phyloP scores from a whole-genome alignment of 2,113 vertebrate species.

The Siniperca chuatsi region DNA sequence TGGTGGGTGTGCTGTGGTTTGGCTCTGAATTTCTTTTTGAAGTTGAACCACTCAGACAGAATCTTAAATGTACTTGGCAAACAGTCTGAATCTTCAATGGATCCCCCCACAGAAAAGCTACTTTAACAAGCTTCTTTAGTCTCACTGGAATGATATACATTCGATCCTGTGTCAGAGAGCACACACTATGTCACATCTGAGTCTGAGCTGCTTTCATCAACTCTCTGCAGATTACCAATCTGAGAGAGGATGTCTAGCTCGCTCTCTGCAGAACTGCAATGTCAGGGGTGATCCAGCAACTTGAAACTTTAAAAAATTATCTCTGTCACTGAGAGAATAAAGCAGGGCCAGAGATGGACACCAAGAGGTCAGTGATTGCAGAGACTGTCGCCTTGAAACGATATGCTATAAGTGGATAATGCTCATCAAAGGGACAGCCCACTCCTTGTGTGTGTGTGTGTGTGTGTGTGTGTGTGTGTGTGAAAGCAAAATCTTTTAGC shows the following conservation, averaged over 20 bases:
- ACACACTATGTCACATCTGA: slow-evolving; percentile 13
- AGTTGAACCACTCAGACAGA: slow-evolving; percentile 73
- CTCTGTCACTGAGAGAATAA: slow-evolving; percentile 32
- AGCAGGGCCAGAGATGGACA: neutral
- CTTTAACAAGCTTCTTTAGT: slow-evolving; percentile 57
- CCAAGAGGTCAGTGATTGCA: neutral
- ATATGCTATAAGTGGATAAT: neutral
- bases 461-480: neutral
- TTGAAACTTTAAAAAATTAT: slow-evolving; percentile 4
- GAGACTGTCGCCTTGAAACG: slow-evolving; percentile 11
- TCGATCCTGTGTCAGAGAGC: slow-evolving; percentile 32
- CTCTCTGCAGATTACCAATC: slow-evolving; percentile 35
- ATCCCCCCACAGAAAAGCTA: slow-evolving; percentile 36
- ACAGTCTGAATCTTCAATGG: slow-evolving; percentile 59
- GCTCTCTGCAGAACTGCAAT: neutral
- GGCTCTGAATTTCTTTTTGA: slow-evolving; percentile 66
- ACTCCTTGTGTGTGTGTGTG: slow-evolving; percentile 21
- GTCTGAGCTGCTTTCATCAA: slow-evolving; percentile 34
- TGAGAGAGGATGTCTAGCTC: neutral
- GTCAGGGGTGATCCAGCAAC: slow-evolving; percentile 21
- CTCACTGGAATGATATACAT: slow-evolving; percentile 7
- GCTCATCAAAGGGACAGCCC: slow-evolving; percentile 16
- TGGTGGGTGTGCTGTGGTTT: slow-evolving; percentile 54
- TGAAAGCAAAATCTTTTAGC: slow-evolving; percentile 21
- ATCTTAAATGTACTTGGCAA: slow-evolving; percentile 72